Evolutionary conservation across 2,797 vertebrate species (phyloP).

Genomic region (Liparis tanakae): DNA sequence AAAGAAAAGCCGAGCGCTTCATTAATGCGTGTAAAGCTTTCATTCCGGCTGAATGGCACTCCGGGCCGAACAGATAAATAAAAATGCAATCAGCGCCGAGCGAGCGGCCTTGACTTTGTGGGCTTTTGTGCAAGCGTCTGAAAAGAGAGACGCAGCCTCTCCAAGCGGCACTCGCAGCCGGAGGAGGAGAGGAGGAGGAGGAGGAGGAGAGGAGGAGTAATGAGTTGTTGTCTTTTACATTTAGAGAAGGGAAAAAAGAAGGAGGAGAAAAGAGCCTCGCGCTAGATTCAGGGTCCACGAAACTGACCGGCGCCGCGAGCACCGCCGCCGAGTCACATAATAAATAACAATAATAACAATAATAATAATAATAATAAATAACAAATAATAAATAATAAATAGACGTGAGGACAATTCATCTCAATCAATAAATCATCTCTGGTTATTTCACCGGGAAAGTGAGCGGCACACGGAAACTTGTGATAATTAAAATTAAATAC

Average conservation of each 20-base stretch:
- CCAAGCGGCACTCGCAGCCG: constrained; percentile 69
- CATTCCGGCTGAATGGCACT: constrained; percentile 75
- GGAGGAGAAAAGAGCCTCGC: constrained; percentile 51
- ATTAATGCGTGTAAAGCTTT: constrained; percentile 77
- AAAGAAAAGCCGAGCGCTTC: constrained; percentile 67
- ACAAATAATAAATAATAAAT: too few species aligned
- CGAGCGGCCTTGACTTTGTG: constrained; percentile 78
- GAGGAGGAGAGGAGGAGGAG: constrained; percentile 65
- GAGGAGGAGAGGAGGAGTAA: constrained; percentile 67
- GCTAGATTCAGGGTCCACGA: constrained; percentile 51
- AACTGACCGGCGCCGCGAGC: constrained; percentile 51
- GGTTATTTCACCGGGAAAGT: too few species aligned
- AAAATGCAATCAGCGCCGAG: constrained; percentile 74
- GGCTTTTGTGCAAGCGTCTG: constrained; percentile 62
- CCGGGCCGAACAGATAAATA: constrained; percentile 52
- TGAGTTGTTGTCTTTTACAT: constrained; percentile 73
- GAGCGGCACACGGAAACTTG: too few species aligned
- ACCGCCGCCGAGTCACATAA: neutral
- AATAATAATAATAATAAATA: too few species aligned
- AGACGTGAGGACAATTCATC: too few species aligned
- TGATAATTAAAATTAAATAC: too few species aligned
- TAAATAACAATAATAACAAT: too few species aligned
- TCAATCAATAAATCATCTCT: too few species aligned
- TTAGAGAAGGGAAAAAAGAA: too few species aligned
- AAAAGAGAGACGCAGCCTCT: constrained; percentile 76